Percentiles rank a stretch among this genome's conserved stretches.
Evolutionary conservation across 2,797 vertebrate species (phyloP).

Genomic region (Austrolebias charrua): DNA sequence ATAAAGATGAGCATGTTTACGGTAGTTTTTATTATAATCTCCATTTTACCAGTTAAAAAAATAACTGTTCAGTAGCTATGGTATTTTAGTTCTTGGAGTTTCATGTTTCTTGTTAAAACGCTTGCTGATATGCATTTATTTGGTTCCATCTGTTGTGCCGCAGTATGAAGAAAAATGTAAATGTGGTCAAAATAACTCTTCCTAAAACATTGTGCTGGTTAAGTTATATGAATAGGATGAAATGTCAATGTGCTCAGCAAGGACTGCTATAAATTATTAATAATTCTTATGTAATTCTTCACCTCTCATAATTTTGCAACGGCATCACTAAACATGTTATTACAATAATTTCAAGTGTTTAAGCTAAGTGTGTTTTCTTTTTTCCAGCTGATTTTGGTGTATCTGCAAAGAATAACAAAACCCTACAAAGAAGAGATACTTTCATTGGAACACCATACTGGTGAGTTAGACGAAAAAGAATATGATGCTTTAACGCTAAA

Average conservation of each 20-base stretch:
- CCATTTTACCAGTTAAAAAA: no score
- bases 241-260: neutral
- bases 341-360: conserved; percentile 1
- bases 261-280: conserved; percentile 25
- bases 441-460: conserved; percentile 99
- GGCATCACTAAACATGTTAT: conserved; percentile 29
- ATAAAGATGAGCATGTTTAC: no score
- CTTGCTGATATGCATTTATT: neutral
- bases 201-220: neutral
- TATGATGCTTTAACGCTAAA: no score
- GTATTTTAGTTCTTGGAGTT: neutral
- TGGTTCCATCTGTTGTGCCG: neutral
- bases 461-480: conserved; percentile 76
- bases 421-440: conserved; percentile 92
- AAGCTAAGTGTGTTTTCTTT: neutral
- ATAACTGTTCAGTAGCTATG: no score
- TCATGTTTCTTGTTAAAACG: conserved; percentile 2
- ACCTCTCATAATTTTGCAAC: conserved; percentile 16
- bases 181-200: no score
- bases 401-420: conserved; percentile 95
- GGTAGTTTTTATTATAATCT: no score
- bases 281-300: conserved; percentile 10
- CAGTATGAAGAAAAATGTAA: neutral
- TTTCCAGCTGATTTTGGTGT: conserved; percentile 94
- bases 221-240: neutral